A percentile compares a stretch with the other conserved stretches of the same genome.
phyloP scores from a whole-genome alignment of 2,888 invertebrate genomes.

The Morpho helenor region DNA sequence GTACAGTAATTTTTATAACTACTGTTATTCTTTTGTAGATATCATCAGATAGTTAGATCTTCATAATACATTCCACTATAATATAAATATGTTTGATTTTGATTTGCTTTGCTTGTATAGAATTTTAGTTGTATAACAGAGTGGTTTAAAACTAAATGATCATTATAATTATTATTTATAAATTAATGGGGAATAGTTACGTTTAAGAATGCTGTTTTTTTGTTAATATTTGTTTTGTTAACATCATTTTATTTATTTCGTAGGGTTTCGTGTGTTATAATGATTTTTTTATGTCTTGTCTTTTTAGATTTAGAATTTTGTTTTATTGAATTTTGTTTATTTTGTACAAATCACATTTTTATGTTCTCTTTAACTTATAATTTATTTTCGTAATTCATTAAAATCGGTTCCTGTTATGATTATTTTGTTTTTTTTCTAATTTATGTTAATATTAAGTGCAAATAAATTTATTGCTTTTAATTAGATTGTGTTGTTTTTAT shows the following conservation, averaged over 20 bases:
- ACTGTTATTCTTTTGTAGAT: slow-evolving; percentile 34
- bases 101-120: slow-evolving; percentile 27
- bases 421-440: slow-evolving; percentile 70
- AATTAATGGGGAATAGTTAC: slow-evolving; percentile 73
- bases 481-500: slow-evolving; percentile 48
- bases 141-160: slow-evolving; percentile 17
- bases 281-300: slow-evolving; percentile 25
- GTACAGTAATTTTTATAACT: slow-evolving; percentile 28
- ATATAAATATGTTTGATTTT: slow-evolving; percentile 29
- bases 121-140: slow-evolving; percentile 17
- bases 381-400: slow-evolving; percentile 42
- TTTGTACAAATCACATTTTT: slow-evolving; percentile 36
- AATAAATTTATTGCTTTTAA: slow-evolving; percentile 75
- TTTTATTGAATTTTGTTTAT: slow-evolving; percentile 47
- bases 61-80: slow-evolving; percentile 46
- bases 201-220: slow-evolving; percentile 72
- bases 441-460: slow-evolving; percentile 68
- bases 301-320: slow-evolving; percentile 36
- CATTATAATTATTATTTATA: slow-evolving; percentile 14
- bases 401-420: slow-evolving; percentile 76
- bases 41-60: slow-evolving; percentile 27
- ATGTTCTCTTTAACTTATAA: slow-evolving; percentile 31
- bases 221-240: slow-evolving; percentile 74
- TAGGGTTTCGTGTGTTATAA: slow-evolving; percentile 58
- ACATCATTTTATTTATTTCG: slow-evolving; percentile 55